phyloP scores from a whole-genome alignment of 2,113 vertebrate species.

The Holacanthus passer region DNA sequence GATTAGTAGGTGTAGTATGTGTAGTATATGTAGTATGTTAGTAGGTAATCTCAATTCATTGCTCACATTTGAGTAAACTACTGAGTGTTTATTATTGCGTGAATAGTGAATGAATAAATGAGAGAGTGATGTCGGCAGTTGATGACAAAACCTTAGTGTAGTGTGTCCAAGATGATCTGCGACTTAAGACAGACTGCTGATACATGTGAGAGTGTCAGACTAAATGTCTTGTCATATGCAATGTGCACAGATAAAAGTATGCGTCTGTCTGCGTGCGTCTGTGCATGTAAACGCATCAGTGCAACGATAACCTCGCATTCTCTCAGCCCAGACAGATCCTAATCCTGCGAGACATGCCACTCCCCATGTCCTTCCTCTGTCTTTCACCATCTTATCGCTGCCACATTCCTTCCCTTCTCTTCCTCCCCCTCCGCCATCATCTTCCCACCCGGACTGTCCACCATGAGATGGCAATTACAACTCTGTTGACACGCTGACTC shows the following conservation, averaged over 20 bases:
- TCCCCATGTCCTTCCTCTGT: conserved; percentile 47
- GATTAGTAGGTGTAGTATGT: neutral
- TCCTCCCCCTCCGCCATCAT: conserved; percentile 10
- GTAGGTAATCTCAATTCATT: neutral
- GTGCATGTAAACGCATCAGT: conserved; percentile 9
- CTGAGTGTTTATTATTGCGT: neutral
- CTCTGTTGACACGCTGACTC: conserved; percentile 56
- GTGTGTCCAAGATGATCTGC: neutral
- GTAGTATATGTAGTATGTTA: too few relatives aligned
- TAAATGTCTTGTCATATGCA: neutral
- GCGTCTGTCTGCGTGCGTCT: neutral
- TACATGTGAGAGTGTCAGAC: neutral
- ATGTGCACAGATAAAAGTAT: neutral
- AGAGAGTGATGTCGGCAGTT: neutral
- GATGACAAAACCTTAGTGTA: neutral
- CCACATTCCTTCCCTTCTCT: conserved; percentile 28
- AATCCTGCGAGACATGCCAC: conserved; percentile 48
- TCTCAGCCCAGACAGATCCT: conserved; percentile 49
- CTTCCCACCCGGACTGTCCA: conserved; percentile 26
- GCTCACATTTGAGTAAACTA: neutral
- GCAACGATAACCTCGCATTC: conserved; percentile 25
- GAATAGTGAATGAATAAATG: neutral
- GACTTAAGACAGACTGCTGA: neutral
- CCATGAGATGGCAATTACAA: conserved; percentile 60
- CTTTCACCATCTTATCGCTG: conserved; percentile 48